phyloP scores from a whole-genome alignment of 2,888 invertebrate species.

The Ochlodes sylvanus region DNA sequence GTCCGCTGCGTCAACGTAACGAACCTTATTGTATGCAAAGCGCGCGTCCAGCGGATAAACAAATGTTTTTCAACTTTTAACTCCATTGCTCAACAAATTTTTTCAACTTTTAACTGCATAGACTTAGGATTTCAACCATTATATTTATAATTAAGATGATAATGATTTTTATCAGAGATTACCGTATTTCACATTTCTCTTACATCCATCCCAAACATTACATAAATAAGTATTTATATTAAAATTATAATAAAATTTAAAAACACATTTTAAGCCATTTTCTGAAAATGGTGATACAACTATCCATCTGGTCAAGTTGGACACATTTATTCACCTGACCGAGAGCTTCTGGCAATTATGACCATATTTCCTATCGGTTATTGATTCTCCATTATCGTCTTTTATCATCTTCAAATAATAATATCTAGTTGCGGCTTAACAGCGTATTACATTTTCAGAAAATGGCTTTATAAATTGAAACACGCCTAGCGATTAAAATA shows the following conservation, averaged over 20 bases:
- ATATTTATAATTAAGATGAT: no score
- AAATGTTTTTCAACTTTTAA: slow-evolving; percentile 35
- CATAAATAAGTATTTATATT: no score
- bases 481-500: slow-evolving; percentile 39
- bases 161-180: no score
- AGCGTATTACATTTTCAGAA: slow-evolving; percentile 13
- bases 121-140: no score
- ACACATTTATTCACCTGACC: neutral
- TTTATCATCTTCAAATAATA: slow-evolving; percentile 4
- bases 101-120: slow-evolving; percentile 29
- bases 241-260: neutral
- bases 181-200: slow-evolving; percentile 1
- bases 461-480: slow-evolving; percentile 41
- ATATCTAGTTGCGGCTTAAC: slow-evolving; percentile 6
- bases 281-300: no score
- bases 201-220: neutral
- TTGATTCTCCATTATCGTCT: neutral
- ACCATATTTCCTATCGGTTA: neutral
- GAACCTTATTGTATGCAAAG: slow-evolving; percentile 79
- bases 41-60: slow-evolving; percentile 36
- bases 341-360: neutral
- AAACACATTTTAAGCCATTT: no score
- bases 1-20: slow-evolving; percentile 68
- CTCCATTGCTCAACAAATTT: slow-evolving; percentile 19
- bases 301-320: no score